Evolutionary conservation across 92 coral and sea anemone species (phyloP).

Genomic region (Phenganax stokvisi): DNA sequence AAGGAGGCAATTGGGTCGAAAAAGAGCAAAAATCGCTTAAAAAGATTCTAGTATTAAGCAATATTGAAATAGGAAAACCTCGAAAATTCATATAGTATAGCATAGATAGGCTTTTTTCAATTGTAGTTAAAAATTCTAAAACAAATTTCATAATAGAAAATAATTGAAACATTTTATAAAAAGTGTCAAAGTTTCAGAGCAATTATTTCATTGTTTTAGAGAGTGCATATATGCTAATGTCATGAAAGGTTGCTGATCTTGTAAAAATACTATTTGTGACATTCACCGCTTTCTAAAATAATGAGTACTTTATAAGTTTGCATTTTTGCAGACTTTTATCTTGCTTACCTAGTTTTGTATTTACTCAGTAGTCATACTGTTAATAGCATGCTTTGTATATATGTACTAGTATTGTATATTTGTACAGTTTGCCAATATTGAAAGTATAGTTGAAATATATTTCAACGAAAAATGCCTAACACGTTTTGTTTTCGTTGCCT

Average conservation of each 20-base stretch:
- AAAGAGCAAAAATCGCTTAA: conserved; percentile 29
- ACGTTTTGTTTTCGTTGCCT: no score
- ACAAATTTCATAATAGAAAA: not conserved
- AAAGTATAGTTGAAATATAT: no score
- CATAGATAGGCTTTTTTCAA: conserved; percentile 18
- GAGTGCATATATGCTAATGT: not conserved
- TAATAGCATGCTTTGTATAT: not conserved
- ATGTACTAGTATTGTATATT: not conserved
- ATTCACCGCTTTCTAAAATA: not conserved
- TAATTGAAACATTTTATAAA: not conserved
- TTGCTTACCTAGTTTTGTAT: not conserved
- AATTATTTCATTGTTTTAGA: not conserved
- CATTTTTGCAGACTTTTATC: not conserved
- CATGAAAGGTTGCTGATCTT: not conserved
- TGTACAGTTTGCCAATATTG: not conserved
- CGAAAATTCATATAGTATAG: not conserved
- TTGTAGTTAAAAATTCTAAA: not conserved
- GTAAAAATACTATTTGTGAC: not conserved
- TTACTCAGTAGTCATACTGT: not conserved
- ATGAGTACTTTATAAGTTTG: not conserved
- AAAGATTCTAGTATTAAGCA: conserved; percentile 1
- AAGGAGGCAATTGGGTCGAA: conserved; percentile 30
- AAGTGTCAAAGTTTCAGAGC: not conserved
- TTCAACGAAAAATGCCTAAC: no score
- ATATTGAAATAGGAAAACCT: not conserved